These are phyloP conservation scores for Phyllotreta cruciferae DNA, from an alignment of 2,888 invertebrate species.

Conservation along the genomic window DNA sequence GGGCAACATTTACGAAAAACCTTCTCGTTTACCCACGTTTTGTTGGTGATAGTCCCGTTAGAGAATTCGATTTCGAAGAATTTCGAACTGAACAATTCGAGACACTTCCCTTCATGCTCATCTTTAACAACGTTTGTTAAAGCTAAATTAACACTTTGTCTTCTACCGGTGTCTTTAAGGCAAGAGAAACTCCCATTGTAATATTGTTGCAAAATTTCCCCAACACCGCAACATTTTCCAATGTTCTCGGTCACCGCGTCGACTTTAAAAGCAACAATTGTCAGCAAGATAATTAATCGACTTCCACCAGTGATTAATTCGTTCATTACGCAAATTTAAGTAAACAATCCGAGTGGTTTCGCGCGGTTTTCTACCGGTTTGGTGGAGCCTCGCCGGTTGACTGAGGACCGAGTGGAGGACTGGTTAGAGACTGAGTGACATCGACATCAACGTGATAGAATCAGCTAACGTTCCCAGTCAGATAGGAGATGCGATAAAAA, in stretches of 20 bases:
- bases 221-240: slow-evolving; percentile 28
- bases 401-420: no score
- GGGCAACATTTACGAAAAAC: slow-evolving; percentile 52
- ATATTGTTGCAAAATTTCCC: slow-evolving; percentile 16
- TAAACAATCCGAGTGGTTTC: no score
- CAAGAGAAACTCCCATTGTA: slow-evolving; percentile 16
- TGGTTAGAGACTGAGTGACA: no score
- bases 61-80: slow-evolving; percentile 20
- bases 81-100: slow-evolving; percentile 14
- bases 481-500: no score
- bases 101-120: neutral
- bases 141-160: slow-evolving; percentile 1
- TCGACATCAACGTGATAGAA: no score
- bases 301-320: no score
- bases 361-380: no score
- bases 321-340: no score
- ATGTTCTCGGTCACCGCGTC: neutral
- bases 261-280: no score
- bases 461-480: no score
- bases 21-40: neutral
- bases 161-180: neutral
- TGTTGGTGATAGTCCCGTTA: slow-evolving; percentile 4
- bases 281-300: no score
- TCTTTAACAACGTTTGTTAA: slow-evolving; percentile 1
- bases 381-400: no score